Percentiles rank a stretch among this genome's conserved stretches.
Evolutionary conservation across 2,113 vertebrate species (phyloP).

Genomic region (Atherinomorus stipes): DNA sequence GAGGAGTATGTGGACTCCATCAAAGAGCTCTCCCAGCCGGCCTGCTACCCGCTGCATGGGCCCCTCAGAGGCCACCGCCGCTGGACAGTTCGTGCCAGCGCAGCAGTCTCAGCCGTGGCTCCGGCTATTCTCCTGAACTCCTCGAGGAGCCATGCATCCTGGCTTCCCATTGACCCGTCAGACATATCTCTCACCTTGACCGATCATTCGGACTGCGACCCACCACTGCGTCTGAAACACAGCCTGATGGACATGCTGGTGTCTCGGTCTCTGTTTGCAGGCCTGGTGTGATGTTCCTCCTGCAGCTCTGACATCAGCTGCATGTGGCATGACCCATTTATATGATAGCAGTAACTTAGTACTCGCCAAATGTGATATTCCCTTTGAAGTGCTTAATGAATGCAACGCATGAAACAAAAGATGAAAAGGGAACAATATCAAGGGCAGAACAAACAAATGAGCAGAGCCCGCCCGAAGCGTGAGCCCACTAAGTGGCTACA

Average conservation of each 20-base stretch:
- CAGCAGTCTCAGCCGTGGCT: background rate
- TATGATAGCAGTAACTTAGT: slow-evolving; percentile 10
- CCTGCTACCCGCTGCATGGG: slow-evolving; percentile 63
- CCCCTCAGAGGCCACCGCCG: slow-evolving; percentile 56
- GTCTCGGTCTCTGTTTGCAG: slow-evolving; percentile 42
- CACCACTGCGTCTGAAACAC: slow-evolving; percentile 1
- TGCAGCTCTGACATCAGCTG: no score
- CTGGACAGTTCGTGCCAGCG: slow-evolving; percentile 17
- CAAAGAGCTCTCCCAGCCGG: slow-evolving; percentile 71
- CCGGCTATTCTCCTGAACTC: background rate
- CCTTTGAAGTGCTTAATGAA: slow-evolving; percentile 52
- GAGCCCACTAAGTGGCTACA: background rate
- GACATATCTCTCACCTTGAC: slow-evolving; percentile 53
- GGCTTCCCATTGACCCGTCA: slow-evolving; percentile 46
- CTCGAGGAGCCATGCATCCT: slow-evolving; percentile 15
- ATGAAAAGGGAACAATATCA: slow-evolving; percentile 49
- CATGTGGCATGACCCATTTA: no score
- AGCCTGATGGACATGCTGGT: slow-evolving; percentile 60
- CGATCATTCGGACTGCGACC: slow-evolving; percentile 10
- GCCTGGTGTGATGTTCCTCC: slow-evolving; percentile 48
- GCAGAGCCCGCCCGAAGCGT: slow-evolving; percentile 8
- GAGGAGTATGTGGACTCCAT: slow-evolving; percentile 75
- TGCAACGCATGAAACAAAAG: slow-evolving; percentile 46
- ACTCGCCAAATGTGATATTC: slow-evolving; percentile 33
- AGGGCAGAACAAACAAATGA: slow-evolving; percentile 48